phyloP scores from a whole-genome alignment of 2,888 invertebrate species.

The Heteromurus nitidus region DNA sequence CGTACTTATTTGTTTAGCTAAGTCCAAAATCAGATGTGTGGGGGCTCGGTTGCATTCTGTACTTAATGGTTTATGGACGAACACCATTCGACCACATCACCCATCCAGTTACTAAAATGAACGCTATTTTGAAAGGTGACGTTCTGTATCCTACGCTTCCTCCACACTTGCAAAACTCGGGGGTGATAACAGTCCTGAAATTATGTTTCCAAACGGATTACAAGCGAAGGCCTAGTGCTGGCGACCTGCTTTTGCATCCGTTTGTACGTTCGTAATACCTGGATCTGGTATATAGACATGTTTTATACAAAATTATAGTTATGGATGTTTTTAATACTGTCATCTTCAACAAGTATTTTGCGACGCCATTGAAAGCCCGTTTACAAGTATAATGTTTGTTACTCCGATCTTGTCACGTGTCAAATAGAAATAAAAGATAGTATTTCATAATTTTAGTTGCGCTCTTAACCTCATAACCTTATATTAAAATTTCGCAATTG shows the following conservation, averaged over 20 bases:
- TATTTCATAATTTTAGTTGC: no score
- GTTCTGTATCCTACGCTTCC: conserved; percentile 83
- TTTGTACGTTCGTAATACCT: conserved; percentile 74
- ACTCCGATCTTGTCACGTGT: background rate
- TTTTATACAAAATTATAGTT: background rate
- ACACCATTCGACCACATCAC: conserved; percentile 93
- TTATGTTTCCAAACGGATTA: conserved; percentile 85
- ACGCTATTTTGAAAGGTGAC: conserved; percentile 83
- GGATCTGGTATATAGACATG: no score
- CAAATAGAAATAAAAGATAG: background rate
- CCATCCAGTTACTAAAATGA: conserved; percentile 83
- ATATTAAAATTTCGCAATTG: no score
- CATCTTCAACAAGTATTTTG: no score
- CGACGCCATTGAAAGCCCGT: no score
- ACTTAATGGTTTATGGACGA: conserved; percentile 90
- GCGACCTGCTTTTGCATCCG: conserved; percentile 81
- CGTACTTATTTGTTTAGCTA: conserved; percentile 82
- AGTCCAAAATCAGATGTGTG: conserved; percentile 96
- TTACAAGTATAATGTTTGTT: background rate
- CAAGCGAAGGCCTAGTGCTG: conserved; percentile 84
- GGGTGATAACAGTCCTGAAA: conserved; percentile 81
- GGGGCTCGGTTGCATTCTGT: conserved; percentile 97
- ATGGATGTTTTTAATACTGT: background rate
- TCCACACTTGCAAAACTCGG: conserved; percentile 78
- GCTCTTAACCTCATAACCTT: no score